Evolutionary conservation across 2,113 vertebrate species (phyloP).

Genomic region (Corapipo altera): DNA sequence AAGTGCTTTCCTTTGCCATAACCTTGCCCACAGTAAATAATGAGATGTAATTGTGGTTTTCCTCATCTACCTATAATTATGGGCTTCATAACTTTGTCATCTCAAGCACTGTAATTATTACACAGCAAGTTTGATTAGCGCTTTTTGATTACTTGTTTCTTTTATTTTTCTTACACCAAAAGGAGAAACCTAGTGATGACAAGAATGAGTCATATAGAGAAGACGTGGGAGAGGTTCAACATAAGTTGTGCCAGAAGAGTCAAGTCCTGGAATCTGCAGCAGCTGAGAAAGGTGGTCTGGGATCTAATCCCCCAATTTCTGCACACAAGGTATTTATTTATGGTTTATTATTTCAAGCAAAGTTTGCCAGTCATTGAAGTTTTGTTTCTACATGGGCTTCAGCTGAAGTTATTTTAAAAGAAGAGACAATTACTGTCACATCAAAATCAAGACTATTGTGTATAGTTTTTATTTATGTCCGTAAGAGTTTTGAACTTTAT

Average conservation of each 20-base stretch:
- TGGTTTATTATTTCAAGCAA: neutral
- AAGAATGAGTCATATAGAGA: neutral
- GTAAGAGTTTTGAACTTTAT: neutral
- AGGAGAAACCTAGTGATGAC: neutral
- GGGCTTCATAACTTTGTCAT: constrained; percentile 8
- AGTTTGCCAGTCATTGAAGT: neutral
- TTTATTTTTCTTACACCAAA: neutral
- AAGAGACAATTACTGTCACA: neutral
- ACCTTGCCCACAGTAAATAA: neutral
- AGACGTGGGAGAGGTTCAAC: neutral
- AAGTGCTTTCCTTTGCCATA: neutral
- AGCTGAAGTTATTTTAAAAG: neutral
- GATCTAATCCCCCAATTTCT: neutral
- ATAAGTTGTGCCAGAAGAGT: neutral
- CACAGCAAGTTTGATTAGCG: constrained; percentile 1
- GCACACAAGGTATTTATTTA: neutral
- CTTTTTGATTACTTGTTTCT: constrained; percentile 17
- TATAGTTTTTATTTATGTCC: neutral
- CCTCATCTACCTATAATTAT: constrained; percentile 18
- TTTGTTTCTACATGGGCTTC: neutral
- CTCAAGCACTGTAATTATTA: constrained; percentile 6
- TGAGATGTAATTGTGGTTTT: neutral
- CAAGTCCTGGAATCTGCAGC: neutral
- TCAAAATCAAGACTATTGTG: constrained; percentile 30
- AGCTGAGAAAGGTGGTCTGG: neutral